Conservation (phyloP, 2,888 invertebrate species). For the Eristalinus sepulchralis region DNA sequence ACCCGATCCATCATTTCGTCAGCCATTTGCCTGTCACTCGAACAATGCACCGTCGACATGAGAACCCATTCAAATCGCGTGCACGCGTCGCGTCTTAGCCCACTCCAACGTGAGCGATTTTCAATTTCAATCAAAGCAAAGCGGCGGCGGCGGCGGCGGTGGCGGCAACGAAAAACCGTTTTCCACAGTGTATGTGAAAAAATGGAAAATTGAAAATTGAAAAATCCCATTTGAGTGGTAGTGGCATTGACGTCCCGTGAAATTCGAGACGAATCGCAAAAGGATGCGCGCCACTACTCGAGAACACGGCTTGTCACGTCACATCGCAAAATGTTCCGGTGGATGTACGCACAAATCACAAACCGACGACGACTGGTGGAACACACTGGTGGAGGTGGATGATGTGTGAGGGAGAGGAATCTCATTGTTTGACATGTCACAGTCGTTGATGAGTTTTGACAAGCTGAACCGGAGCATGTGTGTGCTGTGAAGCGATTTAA, state of each 20-base stretch:
- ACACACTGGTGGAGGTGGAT: slow-evolving; percentile 27
- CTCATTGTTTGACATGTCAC: slow-evolving; percentile 68
- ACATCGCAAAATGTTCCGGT: not conserved
- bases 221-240: slow-evolving; percentile 69
- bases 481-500: slow-evolving; percentile 30
- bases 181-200: not conserved
- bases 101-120: not conserved
- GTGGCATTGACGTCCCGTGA: slow-evolving; percentile 66
- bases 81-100: slow-evolving; percentile 43
- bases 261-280: slow-evolving; percentile 67
- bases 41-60: slow-evolving; percentile 48
- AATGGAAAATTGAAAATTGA: slow-evolving; percentile 54
- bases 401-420: slow-evolving; percentile 16
- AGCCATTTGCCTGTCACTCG: slow-evolving; percentile 59
- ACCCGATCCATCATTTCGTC: slow-evolving; percentile 63
- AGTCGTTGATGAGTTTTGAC: slow-evolving; percentile 66
- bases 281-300: slow-evolving; percentile 46
- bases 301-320: slow-evolving; percentile 31
- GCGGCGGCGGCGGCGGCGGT: not conserved
- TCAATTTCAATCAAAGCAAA: not conserved
- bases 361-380: not conserved
- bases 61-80: slow-evolving; percentile 66
- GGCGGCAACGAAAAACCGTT: too few relatives aligned
- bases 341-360: slow-evolving; percentile 20
- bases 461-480: slow-evolving; percentile 35